These are phyloP conservation scores for Pyralis farinalis DNA, from an alignment of 2,888 invertebrate genomes.

Conservation along the genomic window DNA sequence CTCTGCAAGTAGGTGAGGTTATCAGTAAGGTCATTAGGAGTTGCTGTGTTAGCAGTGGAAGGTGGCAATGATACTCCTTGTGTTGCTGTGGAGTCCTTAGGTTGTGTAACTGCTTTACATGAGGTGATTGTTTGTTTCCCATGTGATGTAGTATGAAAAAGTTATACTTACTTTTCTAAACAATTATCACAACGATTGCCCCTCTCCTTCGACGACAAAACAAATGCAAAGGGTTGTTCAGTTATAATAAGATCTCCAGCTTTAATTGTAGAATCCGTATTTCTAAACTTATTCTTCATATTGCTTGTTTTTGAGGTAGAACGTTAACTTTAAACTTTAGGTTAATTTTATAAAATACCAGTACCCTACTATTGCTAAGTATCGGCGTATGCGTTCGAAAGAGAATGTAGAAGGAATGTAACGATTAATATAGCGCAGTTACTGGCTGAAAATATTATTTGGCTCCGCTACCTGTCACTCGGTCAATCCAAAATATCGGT, in stretches of 20 bases:
- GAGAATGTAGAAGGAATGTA: constrained; percentile 52
- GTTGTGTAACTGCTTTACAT: no score
- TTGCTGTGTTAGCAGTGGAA: no score
- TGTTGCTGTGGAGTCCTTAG: no score
- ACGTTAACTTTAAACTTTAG: constrained; percentile 5
- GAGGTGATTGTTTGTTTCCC: no score
- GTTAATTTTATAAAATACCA: constrained; percentile 6
- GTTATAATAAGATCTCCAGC: constrained; percentile 85
- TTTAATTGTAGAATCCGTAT: constrained; percentile 64
- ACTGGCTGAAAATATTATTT: constrained; percentile 55
- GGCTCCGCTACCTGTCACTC: constrained; percentile 60
- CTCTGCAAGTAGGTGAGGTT: no score
- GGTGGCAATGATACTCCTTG: no score
- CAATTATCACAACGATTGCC: constrained; percentile 89
- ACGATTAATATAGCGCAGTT: constrained; percentile 33
- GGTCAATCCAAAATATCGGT: constrained; percentile 59
- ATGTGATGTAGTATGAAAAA: no score
- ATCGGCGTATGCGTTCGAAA: constrained; percentile 22
- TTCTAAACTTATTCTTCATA: constrained; percentile 70
- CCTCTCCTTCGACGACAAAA: constrained; percentile 85
- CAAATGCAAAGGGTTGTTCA: constrained; percentile 89
- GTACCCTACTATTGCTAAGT: constrained; percentile 15
- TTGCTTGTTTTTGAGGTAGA: constrained; percentile 21
- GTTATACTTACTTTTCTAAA: constrained; percentile 84
- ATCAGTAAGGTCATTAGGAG: no score